A percentile compares a stretch with the other conserved stretches of the same genome.
Conservation (phyloP, 2,797 vertebrate genomes). For the Leucoraja ocellata region DNA sequence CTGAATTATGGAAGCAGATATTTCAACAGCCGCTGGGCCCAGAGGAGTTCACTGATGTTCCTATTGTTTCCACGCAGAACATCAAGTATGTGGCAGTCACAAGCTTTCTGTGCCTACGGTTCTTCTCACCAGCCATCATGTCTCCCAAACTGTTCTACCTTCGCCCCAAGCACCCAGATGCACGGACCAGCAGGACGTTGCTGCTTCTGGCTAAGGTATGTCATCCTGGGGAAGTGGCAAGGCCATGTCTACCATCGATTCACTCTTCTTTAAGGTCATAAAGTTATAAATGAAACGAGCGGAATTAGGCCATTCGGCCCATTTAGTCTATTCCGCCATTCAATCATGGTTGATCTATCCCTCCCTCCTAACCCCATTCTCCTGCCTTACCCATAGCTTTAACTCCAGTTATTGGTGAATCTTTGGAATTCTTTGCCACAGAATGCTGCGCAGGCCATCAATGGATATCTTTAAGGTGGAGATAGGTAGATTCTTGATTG, state of each 20-base stretch:
- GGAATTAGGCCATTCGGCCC: no score
- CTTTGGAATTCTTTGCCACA: no score
- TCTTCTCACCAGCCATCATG: slow-evolving; percentile 78
- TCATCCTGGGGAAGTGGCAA: neutral
- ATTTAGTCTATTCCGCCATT: no score
- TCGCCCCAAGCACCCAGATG: slow-evolving; percentile 65
- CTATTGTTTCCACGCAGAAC: slow-evolving; percentile 52
- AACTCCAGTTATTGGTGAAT: neutral
- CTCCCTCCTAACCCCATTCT: no score
- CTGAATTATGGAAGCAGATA: neutral
- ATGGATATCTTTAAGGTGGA: no score
- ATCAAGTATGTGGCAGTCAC: slow-evolving; percentile 72
- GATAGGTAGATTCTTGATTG: no score
- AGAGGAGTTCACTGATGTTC: neutral
- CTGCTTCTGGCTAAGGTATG: slow-evolving; percentile 74
- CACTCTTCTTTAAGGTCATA: no score
- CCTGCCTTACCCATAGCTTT: neutral
- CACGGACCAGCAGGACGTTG: slow-evolving; percentile 69
- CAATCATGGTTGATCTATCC: no score
- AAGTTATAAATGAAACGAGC: no score
- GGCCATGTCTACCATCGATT: neutral
- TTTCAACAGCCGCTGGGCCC: neutral
- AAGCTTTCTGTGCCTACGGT: slow-evolving; percentile 80
- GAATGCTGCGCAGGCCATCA: no score
- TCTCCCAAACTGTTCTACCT: slow-evolving; percentile 74